Percentiles rank a stretch among this genome's conserved stretches.
phyloP scores from a whole-genome alignment of 2,797 vertebrate species.

The Lepus oiostolus region DNA sequence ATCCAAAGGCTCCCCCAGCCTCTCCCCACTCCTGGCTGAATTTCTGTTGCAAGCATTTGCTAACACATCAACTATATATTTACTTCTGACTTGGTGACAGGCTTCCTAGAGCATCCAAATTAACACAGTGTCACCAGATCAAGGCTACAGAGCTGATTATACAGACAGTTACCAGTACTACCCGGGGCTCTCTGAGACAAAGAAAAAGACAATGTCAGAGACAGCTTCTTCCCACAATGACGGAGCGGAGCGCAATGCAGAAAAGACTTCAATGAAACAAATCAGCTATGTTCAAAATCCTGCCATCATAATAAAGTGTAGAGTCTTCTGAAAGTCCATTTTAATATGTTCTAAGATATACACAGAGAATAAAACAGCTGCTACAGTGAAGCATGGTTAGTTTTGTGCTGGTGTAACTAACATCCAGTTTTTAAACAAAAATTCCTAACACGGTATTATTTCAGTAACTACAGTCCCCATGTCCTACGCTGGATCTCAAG shows the following conservation, averaged over 20 bases:
- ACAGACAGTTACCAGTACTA: neutral
- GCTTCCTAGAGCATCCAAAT: neutral
- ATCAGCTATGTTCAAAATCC: slow-evolving; percentile 33
- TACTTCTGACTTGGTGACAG: slow-evolving; percentile 1
- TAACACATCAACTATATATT: neutral
- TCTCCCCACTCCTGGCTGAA: neutral
- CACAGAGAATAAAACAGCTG: neutral
- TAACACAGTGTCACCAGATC: neutral
- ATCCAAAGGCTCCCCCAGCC: neutral
- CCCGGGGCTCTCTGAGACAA: neutral
- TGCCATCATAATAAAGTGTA: neutral
- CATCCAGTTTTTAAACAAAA: neutral
- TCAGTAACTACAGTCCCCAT: neutral
- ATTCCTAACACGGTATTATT: neutral
- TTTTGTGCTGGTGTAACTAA: neutral
- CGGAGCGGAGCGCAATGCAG: neutral
- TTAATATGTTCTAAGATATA: neutral
- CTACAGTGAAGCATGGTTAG: neutral
- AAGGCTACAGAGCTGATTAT: neutral
- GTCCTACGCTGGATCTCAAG: neutral
- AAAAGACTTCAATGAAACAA: slow-evolving; percentile 23
- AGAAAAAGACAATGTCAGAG: neutral
- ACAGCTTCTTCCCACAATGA: slow-evolving; percentile 17
- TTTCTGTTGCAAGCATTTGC: neutral
- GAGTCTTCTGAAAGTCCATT: slow-evolving; percentile 1